Percentiles rank a stretch among this genome's conserved stretches.
Evolutionary conservation across 2,113 vertebrate genomes (phyloP).

Genomic region (Hemiprocne comata): DNA sequence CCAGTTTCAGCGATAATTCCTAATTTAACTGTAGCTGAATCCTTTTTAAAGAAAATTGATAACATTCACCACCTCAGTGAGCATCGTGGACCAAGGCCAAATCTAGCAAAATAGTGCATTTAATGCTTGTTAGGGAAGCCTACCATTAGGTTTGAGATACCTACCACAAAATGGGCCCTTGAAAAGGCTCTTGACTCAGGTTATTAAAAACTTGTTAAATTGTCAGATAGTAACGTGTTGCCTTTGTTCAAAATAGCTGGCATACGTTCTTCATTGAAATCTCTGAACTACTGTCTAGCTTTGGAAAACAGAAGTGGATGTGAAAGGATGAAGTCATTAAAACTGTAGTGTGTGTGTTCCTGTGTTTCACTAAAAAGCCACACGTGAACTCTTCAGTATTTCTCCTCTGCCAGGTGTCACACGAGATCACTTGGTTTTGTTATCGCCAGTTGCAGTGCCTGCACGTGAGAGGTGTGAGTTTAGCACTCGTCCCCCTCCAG

Average conservation of each 20-base stretch:
- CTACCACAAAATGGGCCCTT: neutral
- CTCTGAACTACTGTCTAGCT: neutral
- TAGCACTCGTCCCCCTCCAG: neutral
- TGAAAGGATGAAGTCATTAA: neutral
- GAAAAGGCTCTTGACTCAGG: neutral
- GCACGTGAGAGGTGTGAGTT: fast-evolving
- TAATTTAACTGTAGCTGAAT: neutral
- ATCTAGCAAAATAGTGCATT: neutral
- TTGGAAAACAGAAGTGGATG: neutral
- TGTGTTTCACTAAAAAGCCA: neutral
- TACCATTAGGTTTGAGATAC: constrained; percentile 18
- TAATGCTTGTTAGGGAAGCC: neutral
- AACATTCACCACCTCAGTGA: neutral
- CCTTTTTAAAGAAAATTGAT: neutral
- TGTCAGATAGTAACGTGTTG: neutral
- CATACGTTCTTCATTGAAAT: neutral
- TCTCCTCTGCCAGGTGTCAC: neutral
- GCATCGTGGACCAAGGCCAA: neutral
- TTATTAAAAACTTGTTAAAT: constrained; percentile 40
- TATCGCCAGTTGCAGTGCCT: neutral
- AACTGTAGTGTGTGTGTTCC: neutral
- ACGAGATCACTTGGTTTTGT: neutral
- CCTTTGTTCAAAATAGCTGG: neutral
- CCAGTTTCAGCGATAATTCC: neutral
- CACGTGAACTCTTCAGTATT: neutral